Percentiles rank a stretch among this genome's conserved stretches.
Evolutionary conservation across 2,888 invertebrate species (phyloP).

Genomic region (Pandemis cinnamomeana): DNA sequence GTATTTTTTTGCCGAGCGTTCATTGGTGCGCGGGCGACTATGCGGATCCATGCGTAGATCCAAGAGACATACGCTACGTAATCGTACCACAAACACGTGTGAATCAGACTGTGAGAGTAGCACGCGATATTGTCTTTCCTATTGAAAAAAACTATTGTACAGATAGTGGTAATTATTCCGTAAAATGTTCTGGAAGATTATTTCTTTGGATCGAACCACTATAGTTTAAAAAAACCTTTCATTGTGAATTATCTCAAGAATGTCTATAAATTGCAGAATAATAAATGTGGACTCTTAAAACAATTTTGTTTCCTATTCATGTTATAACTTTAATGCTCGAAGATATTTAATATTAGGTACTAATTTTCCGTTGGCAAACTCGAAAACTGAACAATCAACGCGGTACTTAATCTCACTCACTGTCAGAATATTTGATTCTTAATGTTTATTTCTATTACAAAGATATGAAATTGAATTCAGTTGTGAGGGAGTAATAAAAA

Average conservation of each 20-base stretch:
- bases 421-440: too few relatives aligned
- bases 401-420: too few relatives aligned
- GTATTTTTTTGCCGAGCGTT: constrained; percentile 49
- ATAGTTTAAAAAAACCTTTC: neutral
- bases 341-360: too few relatives aligned
- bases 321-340: too few relatives aligned
- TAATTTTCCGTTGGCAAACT: too few relatives aligned
- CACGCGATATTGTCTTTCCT: constrained; percentile 54
- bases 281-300: too few relatives aligned
- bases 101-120: constrained; percentile 76
- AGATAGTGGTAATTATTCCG: neutral
- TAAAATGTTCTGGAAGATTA: neutral
- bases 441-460: too few relatives aligned
- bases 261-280: too few relatives aligned
- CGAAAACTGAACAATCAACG: too few relatives aligned
- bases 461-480: too few relatives aligned
- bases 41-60: constrained; percentile 62
- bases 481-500: too few relatives aligned
- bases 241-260: neutral
- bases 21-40: constrained; percentile 52
- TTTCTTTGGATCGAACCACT: neutral
- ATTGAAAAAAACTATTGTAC: constrained; percentile 11
- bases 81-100: constrained; percentile 60
- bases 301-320: too few relatives aligned
- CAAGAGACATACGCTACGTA: constrained; percentile 47